These are phyloP conservation scores for Anthopleura xanthogrammica DNA, from an alignment of 92 coral and sea anemone species.

Conservation along the genomic window DNA sequence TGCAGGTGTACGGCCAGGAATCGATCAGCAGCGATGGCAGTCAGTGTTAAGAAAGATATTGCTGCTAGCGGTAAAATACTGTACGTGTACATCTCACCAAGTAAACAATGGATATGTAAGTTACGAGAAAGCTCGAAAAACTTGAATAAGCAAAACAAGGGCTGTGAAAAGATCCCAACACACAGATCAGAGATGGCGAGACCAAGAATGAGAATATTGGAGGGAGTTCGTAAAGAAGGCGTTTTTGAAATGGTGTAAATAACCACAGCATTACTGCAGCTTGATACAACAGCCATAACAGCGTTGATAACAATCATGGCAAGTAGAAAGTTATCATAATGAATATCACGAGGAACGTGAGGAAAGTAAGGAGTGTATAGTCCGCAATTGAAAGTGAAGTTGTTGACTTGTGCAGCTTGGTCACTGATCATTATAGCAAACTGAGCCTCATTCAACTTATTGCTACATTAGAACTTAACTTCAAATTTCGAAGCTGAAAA, in stretches of 20 bases:
- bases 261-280: conserved; percentile 8
- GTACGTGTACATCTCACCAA: background rate
- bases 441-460: no score
- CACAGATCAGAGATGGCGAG: background rate
- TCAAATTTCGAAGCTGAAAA: no score
- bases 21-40: conserved; percentile 3
- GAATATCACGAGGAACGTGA: no score
- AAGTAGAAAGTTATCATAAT: no score
- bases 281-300: background rate
- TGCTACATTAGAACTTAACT: no score
- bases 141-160: background rate
- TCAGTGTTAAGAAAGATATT: background rate
- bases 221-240: background rate
- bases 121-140: background rate
- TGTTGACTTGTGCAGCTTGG: no score
- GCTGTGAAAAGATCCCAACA: background rate
- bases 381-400: no score
- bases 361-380: no score
- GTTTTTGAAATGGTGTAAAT: background rate
- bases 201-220: background rate
- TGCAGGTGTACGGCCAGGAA: background rate
- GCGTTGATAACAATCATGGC: background rate
- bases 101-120: background rate
- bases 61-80: background rate
- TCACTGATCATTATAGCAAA: no score